Percentiles rank a stretch among this genome's conserved stretches.
Conservation (phyloP, 2,113 vertebrate species). For the Dissostichus mawsoni region DNA sequence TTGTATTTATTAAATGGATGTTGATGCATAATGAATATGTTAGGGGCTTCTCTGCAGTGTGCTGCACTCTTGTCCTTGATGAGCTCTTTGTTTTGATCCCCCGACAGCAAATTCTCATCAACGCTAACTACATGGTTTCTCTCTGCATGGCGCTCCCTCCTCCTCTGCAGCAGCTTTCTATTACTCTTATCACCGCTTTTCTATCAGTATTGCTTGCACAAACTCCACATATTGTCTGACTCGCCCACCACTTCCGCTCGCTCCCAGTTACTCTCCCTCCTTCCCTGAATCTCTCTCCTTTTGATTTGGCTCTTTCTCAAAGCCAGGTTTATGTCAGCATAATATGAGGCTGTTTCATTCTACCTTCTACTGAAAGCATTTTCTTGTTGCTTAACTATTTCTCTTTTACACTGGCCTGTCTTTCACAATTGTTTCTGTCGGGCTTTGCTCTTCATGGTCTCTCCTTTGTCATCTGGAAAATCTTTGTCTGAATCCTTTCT, state of each 20-base stretch:
- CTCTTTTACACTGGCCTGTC: slow-evolving; percentile 13
- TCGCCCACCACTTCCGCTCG: slow-evolving; percentile 78
- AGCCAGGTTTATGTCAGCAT: slow-evolving; percentile 64
- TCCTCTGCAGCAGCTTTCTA: slow-evolving; percentile 32
- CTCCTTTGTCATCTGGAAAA: slow-evolving; percentile 8
- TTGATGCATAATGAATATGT: slow-evolving; percentile 36
- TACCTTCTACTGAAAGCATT: slow-evolving; percentile 36
- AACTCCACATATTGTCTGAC: slow-evolving; percentile 66
- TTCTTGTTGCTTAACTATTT: slow-evolving; percentile 35
- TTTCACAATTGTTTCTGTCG: not conserved
- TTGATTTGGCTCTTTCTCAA: slow-evolving; percentile 50
- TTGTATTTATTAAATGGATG: slow-evolving; percentile 33
- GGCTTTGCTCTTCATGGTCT: slow-evolving; percentile 11
- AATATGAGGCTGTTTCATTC: slow-evolving; percentile 54
- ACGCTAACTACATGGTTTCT: slow-evolving; percentile 13
- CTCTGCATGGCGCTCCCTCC: slow-evolving; percentile 8
- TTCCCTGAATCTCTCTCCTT: slow-evolving; percentile 41
- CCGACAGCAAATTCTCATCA: slow-evolving; percentile 24
- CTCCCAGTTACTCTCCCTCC: slow-evolving; percentile 32
- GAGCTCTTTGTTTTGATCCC: slow-evolving; percentile 61
- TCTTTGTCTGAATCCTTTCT: slow-evolving; percentile 2
- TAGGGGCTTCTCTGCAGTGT: slow-evolving; percentile 35
- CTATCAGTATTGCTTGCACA: slow-evolving; percentile 56
- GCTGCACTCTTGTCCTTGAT: slow-evolving; percentile 55
- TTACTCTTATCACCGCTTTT: slow-evolving; percentile 58